phyloP scores from a whole-genome alignment of 2,797 vertebrate genomes.

The Scomberomorus guttatus region DNA sequence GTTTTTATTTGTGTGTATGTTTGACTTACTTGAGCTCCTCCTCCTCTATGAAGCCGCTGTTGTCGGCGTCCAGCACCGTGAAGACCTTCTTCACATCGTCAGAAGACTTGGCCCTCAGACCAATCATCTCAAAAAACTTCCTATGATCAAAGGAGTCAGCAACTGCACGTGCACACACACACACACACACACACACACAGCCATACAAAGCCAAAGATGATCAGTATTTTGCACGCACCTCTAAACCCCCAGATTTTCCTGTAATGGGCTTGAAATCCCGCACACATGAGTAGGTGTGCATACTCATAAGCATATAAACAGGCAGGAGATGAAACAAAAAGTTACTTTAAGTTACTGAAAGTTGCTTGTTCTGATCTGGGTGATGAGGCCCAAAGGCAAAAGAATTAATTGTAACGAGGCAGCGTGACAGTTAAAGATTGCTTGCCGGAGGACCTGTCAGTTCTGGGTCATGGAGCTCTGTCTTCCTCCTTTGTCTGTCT shows the following conservation, averaged over 20 bases:
- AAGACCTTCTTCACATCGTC: conserved; percentile 94
- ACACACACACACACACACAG: conserved; percentile 22
- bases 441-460: conserved; percentile 50
- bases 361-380: conserved; percentile 7
- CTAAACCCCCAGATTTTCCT: not conserved
- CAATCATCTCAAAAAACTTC: conserved; percentile 96
- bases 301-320: not conserved
- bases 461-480: conserved; percentile 47
- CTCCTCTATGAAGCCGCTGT: conserved; percentile 96
- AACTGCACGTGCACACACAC: conserved; percentile 76
- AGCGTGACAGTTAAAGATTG: conserved; percentile 27
- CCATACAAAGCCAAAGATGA: not conserved
- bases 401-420: conserved; percentile 30
- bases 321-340: not conserved
- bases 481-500: not conserved
- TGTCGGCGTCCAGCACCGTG: conserved; percentile 93
- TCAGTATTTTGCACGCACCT: not conserved
- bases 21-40: conserved; percentile 94
- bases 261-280: not conserved
- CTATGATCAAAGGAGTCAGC: conserved; percentile 94
- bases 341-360: not conserved
- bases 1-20: conserved; percentile 3
- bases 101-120: conserved; percentile 90
- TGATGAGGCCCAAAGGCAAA: conserved; percentile 34
- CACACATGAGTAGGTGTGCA: not conserved